Conservation (phyloP, 64 coral and sea anemone species). For the Actinia tenebrosa region DNA sequence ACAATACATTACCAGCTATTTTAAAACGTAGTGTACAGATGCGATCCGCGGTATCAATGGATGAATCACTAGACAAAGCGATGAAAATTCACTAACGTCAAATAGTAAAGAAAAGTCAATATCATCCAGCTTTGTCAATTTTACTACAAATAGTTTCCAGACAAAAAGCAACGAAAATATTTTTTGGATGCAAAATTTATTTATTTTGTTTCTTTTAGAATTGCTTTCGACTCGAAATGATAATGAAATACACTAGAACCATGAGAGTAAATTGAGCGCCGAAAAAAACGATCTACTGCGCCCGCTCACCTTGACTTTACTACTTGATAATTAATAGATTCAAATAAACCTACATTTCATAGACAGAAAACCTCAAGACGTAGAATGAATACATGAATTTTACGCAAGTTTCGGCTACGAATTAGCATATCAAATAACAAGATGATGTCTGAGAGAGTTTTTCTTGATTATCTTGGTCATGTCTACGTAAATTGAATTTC, state of each 20-base stretch:
- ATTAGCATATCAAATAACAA: constrained; percentile 5
- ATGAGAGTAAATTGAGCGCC: background rate
- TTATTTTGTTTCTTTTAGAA: background rate
- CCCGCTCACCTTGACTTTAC: background rate
- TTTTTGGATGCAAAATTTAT: background rate
- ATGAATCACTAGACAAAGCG: too few species aligned
- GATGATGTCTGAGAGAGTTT: background rate
- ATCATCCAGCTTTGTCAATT: too few species aligned
- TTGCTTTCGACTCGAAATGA: background rate
- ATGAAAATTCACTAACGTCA: too few species aligned
- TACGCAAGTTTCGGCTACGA: background rate
- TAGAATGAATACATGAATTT: background rate
- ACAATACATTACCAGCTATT: too few species aligned
- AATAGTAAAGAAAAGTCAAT: too few species aligned
- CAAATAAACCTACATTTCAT: background rate
- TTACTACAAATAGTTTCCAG: too few species aligned
- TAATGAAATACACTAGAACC: too few species aligned
- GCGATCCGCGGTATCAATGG: too few species aligned
- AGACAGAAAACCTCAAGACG: constrained; percentile 10
- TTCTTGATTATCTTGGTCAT: background rate
- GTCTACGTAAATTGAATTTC: background rate
- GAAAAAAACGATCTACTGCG: background rate
- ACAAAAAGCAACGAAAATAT: too few species aligned
- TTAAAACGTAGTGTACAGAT: too few species aligned
- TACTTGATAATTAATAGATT: background rate